These are phyloP conservation scores for Peromyscus attwateri DNA, from an alignment of 2,797 vertebrate genomes.

Conservation along the genomic window DNA sequence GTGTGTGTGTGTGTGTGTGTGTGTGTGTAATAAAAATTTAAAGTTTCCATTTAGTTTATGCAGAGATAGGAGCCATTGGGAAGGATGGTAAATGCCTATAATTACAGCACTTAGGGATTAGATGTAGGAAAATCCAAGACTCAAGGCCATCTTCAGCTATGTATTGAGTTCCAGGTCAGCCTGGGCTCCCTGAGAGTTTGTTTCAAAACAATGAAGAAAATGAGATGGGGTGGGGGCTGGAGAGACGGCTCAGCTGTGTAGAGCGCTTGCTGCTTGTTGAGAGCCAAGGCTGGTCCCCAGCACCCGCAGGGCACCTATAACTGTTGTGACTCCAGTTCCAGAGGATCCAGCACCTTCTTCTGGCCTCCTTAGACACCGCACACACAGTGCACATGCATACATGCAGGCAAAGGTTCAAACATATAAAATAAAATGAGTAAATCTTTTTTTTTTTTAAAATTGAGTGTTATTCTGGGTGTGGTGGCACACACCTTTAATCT, in stretches of 20 bases:
- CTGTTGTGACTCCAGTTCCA: background rate
- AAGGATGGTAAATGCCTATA: background rate
- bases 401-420: background rate
- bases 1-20: too few species aligned
- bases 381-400: background rate
- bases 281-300: background rate
- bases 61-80: background rate
- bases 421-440: background rate
- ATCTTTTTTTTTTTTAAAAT: background rate
- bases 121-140: background rate
- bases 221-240: background rate
- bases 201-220: background rate
- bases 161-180: background rate
- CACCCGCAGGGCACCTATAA: background rate
- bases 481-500: background rate
- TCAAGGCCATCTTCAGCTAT: background rate
- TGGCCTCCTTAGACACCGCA: background rate
- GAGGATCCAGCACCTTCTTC: background rate
- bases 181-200: background rate
- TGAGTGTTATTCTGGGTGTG: background rate
- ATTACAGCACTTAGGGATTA: background rate
- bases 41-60: background rate
- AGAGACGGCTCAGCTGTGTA: background rate
- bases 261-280: background rate
- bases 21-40: background rate